Evolutionary conservation across 1,140 invertebrate genomes (phyloP).

Genomic region (Bemisia tabaci): DNA sequence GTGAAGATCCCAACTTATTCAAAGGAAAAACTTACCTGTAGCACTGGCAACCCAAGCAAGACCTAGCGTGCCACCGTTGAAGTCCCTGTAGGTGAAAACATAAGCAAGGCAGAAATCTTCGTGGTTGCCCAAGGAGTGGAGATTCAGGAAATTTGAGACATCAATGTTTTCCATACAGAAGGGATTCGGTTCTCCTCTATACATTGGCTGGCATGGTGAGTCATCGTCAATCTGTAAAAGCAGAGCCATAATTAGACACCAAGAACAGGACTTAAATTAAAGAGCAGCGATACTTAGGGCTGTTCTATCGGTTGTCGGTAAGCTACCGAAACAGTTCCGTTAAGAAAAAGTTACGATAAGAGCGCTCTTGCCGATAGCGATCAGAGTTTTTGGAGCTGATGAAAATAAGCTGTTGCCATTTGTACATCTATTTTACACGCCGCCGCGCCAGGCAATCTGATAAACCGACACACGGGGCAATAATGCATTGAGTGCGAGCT

Average conservation of each 20-base stretch:
- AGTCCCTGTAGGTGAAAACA: conserved; percentile 96
- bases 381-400: too few relatives aligned
- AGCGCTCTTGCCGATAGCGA: too few relatives aligned
- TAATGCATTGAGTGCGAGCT: too few relatives aligned
- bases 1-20: too few relatives aligned
- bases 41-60: conserved; percentile 97
- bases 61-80: conserved; percentile 89
- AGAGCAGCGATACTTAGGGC: too few relatives aligned
- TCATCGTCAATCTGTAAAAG: conserved; percentile 71
- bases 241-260: not conserved
- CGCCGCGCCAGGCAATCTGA: too few relatives aligned
- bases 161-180: conserved; percentile 98
- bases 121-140: conserved; percentile 93
- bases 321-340: too few relatives aligned
- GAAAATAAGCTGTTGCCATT: too few relatives aligned
- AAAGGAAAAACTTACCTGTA: conserved; percentile 38
- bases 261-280: not conserved
- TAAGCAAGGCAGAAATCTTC: conserved; percentile 97
- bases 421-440: too few relatives aligned
- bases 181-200: conserved; percentile 62
- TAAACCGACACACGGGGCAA: too few relatives aligned
- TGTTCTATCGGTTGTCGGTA: too few relatives aligned
- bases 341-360: too few relatives aligned
- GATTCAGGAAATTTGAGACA: conserved; percentile 96
- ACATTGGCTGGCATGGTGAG: conserved; percentile 50